A percentile compares a stretch with the other conserved stretches of the same genome.
Conservation (phyloP, 1,140 invertebrate species). For the Meloidogyne chitwoodi region DNA sequence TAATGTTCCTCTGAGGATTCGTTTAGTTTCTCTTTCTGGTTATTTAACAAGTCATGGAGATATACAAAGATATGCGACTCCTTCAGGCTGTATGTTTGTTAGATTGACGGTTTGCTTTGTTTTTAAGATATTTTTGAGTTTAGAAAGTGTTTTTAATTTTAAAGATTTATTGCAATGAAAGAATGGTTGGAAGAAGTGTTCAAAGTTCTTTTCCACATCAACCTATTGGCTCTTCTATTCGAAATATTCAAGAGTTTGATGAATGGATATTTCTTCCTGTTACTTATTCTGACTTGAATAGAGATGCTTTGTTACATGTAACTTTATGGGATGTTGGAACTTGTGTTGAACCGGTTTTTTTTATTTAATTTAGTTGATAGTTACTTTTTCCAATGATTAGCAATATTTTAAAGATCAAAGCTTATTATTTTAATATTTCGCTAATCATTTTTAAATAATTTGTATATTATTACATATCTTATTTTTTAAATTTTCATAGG, state of each 20-base stretch:
- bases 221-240: background rate
- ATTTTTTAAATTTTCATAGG: no score
- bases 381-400: no score
- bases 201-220: slow-evolving; percentile 75
- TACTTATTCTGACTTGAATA: slow-evolving; percentile 82
- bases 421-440: no score
- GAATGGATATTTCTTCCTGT: slow-evolving; percentile 91
- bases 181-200: slow-evolving; percentile 79
- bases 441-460: no score
- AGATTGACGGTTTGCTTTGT: slow-evolving; percentile 27
- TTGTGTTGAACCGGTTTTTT: slow-evolving; percentile 76
- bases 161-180: slow-evolving; percentile 78
- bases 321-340: slow-evolving; percentile 89
- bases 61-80: slow-evolving; percentile 6
- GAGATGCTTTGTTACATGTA: slow-evolving; percentile 80
- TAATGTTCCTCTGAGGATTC: slow-evolving; percentile 68
- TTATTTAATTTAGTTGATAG: no score
- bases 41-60: slow-evolving; percentile 19
- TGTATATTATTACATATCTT: no score
- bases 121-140: background rate
- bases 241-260: slow-evolving; percentile 75
- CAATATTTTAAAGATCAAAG: no score
- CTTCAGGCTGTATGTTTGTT: slow-evolving; percentile 39
- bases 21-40: slow-evolving; percentile 35
- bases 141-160: no score